Conservation (phyloP, 2,113 vertebrate species). For the Coracopsis vasa region DNA sequence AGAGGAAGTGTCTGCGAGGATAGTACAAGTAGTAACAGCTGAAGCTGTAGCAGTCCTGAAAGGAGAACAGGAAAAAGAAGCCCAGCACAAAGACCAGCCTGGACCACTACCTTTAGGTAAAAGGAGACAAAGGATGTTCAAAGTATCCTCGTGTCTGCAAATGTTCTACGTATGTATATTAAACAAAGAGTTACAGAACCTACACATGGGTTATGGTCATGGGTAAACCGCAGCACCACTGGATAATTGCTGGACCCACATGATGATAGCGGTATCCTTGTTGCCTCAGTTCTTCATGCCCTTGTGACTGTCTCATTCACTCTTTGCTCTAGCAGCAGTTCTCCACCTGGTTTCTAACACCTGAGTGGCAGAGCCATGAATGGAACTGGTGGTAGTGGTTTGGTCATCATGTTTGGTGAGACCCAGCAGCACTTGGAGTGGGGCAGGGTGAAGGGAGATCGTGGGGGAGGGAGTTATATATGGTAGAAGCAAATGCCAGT, state of each 20-base stretch:
- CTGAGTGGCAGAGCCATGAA: rapidly evolving
- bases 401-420: neutral
- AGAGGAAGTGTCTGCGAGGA: constrained; percentile 98
- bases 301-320: neutral
- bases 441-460: neutral
- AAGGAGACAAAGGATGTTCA: neutral
- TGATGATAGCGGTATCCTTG: neutral
- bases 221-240: neutral
- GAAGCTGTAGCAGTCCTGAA: constrained; percentile 98
- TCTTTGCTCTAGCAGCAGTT: neutral
- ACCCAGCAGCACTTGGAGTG: neutral
- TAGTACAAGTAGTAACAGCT: constrained; percentile 98
- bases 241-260: neutral
- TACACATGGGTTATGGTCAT: neutral
- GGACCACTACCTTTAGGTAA: constrained; percentile 92
- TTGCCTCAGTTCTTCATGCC: rapidly evolving
- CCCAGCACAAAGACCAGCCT: constrained; percentile 82
- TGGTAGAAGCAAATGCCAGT: neutral
- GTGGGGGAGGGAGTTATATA: rapidly evolving
- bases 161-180: neutral
- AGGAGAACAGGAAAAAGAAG: constrained; percentile 91
- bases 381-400: neutral
- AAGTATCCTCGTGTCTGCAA: neutral
- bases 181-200: neutral
- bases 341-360: neutral